These are phyloP conservation scores for Phenganax stokvisi DNA, from an alignment of 92 coral and sea anemone species.

Conservation along the genomic window DNA sequence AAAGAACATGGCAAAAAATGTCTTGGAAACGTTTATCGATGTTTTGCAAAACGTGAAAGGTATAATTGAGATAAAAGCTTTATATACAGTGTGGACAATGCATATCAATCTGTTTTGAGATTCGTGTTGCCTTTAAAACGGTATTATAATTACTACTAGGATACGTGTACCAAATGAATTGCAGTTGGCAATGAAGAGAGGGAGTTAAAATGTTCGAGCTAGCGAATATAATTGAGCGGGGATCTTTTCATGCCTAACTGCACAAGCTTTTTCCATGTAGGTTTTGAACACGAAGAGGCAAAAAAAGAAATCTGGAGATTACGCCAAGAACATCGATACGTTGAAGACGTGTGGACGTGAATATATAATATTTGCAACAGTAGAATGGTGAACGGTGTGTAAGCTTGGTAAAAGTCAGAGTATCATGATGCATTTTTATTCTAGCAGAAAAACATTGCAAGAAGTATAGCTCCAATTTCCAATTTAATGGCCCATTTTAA, in stretches of 20 bases:
- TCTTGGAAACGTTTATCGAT: conserved; percentile 71
- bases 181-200: no score
- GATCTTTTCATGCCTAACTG: no score
- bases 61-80: conserved; percentile 12
- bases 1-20: conserved; percentile 85
- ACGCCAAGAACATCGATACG: conserved; percentile 72
- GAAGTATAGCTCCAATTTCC: no score
- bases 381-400: not conserved
- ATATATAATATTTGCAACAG: not conserved
- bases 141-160: no score
- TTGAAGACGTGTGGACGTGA: conserved; percentile 91
- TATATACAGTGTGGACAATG: no score
- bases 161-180: no score
- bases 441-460: no score
- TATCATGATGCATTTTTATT: not conserved
- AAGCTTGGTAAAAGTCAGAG: not conserved
- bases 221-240: no score
- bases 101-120: no score
- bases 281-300: conserved; percentile 56
- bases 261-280: not conserved
- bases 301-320: conserved; percentile 69
- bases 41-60: conserved; percentile 60
- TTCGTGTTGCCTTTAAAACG: no score
- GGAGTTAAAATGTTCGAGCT: no score
- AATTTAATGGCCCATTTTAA: no score